Conservation (phyloP, 2,797 vertebrate species). For the Petrocephalus sullivani region DNA sequence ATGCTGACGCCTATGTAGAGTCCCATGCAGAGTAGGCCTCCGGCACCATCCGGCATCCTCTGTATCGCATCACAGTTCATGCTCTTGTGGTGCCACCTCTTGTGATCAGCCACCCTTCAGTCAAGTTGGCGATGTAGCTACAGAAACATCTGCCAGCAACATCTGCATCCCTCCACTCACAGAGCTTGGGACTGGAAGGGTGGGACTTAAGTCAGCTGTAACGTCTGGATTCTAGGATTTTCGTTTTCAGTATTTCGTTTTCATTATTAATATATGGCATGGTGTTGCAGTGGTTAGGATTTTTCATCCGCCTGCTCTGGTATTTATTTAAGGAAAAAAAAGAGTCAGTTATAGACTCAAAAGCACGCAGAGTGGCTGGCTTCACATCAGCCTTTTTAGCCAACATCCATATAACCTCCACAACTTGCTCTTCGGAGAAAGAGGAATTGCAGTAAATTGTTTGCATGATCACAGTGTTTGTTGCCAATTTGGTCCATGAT, state of each 20-base stretch:
- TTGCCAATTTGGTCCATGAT: slow-evolving; percentile 13
- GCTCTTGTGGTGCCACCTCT: background rate
- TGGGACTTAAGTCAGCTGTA: background rate
- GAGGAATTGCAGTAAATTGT: background rate
- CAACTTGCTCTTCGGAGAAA: background rate
- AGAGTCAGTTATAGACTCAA: background rate
- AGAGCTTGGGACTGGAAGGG: background rate
- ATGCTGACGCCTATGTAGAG: background rate
- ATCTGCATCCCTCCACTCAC: background rate
- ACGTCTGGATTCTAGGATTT: background rate
- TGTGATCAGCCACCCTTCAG: background rate
- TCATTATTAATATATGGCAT: background rate
- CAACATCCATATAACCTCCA: slow-evolving; percentile 8
- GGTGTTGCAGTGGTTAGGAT: background rate
- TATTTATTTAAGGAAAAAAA: background rate
- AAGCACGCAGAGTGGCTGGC: background rate
- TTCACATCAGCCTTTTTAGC: background rate
- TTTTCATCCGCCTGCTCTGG: background rate
- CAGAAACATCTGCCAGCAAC: slow-evolving; percentile 22
- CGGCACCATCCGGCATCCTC: background rate
- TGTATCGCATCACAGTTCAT: background rate
- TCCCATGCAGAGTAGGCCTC: background rate
- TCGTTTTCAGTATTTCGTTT: background rate
- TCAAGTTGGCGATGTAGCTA: background rate
- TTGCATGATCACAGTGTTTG: slow-evolving; percentile 18